Evolutionary conservation across 2,888 invertebrate species (phyloP).

Genomic region (Lasius fuliginosus): DNA sequence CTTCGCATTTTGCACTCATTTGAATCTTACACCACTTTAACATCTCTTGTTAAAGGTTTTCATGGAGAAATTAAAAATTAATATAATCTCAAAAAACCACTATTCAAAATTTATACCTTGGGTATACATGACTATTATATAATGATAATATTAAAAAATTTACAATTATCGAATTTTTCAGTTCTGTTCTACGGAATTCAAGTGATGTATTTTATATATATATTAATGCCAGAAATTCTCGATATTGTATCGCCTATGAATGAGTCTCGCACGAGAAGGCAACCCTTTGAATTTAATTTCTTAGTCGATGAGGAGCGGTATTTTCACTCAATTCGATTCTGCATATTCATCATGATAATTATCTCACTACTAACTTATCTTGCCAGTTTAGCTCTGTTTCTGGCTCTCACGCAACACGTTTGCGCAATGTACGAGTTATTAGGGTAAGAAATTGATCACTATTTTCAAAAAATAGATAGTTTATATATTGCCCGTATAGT

Average conservation of each 20-base stretch:
- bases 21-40: no score
- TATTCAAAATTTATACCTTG: slow-evolving; percentile 6
- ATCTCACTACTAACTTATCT: not conserved
- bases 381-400: not conserved
- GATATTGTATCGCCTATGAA: slow-evolving; percentile 32
- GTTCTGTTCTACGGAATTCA: not conserved
- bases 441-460: slow-evolving; percentile 26
- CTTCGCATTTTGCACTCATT: not conserved
- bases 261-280: slow-evolving; percentile 10
- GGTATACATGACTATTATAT: not conserved
- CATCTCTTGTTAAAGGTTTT: not conserved
- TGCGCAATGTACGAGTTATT: slow-evolving; percentile 34
- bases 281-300: not conserved
- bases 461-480: slow-evolving; percentile 3
- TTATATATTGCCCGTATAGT: not conserved
- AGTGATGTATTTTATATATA: not conserved
- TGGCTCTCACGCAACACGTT: slow-evolving; percentile 23
- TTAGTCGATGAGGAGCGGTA: not conserved
- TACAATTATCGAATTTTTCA: slow-evolving; percentile 22
- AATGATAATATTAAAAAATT: not conserved
- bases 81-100: not conserved
- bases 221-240: slow-evolving; percentile 23
- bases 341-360: no score
- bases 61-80: not conserved
- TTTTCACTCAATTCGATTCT: not conserved